These are phyloP conservation scores for Diadophis punctatus DNA, from an alignment of 2,113 vertebrate species.

Conservation along the genomic window DNA sequence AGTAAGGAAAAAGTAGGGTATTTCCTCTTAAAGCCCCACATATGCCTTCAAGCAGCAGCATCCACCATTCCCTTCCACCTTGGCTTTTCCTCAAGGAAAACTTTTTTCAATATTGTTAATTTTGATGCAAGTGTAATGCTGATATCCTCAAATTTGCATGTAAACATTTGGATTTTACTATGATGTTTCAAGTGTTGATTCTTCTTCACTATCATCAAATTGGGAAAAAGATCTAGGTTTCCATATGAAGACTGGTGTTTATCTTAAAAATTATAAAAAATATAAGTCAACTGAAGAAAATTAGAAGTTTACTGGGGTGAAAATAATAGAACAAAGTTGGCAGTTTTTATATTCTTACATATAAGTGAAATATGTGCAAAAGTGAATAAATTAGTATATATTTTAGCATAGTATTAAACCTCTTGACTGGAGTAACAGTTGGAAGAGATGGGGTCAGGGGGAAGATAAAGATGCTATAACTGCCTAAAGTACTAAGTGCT, in stretches of 20 bases:
- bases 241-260: not conserved
- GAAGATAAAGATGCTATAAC: conserved; percentile 46
- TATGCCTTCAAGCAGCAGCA: not conserved
- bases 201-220: not conserved
- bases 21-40: not conserved
- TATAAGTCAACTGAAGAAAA: not conserved
- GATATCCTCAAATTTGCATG: not conserved
- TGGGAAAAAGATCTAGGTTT: not conserved
- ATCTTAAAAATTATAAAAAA: not conserved
- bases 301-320: not conserved
- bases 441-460: conserved; percentile 37
- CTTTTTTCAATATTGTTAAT: not conserved
- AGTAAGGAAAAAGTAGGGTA: not conserved
- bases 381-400: conserved; percentile 35
- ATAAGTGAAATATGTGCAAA: conserved; percentile 27
- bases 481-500: conserved; percentile 69
- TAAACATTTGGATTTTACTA: not conserved
- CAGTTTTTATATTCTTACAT: conserved; percentile 1
- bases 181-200: not conserved
- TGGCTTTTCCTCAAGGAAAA: not conserved
- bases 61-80: not conserved
- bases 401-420: conserved; percentile 52
- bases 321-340: not conserved
- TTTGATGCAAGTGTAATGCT: not conserved
- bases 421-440: conserved; percentile 50